Base-by-base conservation (phyloP, 2,888 invertebrate genomes). In the Orchestes rusci region DNA sequence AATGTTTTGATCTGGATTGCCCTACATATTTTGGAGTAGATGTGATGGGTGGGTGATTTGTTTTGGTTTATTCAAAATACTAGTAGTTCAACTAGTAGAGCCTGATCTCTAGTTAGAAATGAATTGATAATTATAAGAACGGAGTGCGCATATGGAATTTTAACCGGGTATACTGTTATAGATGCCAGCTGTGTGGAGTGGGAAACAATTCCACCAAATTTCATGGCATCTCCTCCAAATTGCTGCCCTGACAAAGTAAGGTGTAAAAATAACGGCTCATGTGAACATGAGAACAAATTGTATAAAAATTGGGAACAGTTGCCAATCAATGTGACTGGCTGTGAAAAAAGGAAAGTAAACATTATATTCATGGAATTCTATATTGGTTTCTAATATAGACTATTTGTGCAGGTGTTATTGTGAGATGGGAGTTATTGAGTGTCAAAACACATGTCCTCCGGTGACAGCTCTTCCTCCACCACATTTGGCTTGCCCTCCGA, bases 21-120 rank as follows among this genome's bases (percentile, higher is more conserved):
- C 81, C 92, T 52, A 82, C 84, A 0, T 84, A 83, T 56, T 89
- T 87, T 49, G 90, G 88, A 0, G 70, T 89, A n/a, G 90, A 91
- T 60, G 79, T 89, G 4, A 68, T 90, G n/a, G 48, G 52, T 50
- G 45, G 39, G 45, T 30, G 28, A 13, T 5, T n/a, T 23, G n/a
- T 27, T 23, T 13, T 13, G 16, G 4, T 15, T 29, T 12, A 7
- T 30, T n/a, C 30, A 10, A 29, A 39, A 5, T 10, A 34, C n/a
- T 23, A 15, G 4, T 16, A 27, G 5, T 2, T 31, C 3, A 31
- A 31, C 10, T 3, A 12, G 8, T 4, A 10, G 27, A 8, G 27
- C 27, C 10, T 23, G 7, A 23, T n/a, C n/a, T n/a, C n/a, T n/a
- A n/a, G n/a, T n/a, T n/a, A n/a, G n/a, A n/a, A n/a, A n/a, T n/a